phyloP scores from a whole-genome alignment of 2,113 vertebrate species.

The Grus americana region DNA sequence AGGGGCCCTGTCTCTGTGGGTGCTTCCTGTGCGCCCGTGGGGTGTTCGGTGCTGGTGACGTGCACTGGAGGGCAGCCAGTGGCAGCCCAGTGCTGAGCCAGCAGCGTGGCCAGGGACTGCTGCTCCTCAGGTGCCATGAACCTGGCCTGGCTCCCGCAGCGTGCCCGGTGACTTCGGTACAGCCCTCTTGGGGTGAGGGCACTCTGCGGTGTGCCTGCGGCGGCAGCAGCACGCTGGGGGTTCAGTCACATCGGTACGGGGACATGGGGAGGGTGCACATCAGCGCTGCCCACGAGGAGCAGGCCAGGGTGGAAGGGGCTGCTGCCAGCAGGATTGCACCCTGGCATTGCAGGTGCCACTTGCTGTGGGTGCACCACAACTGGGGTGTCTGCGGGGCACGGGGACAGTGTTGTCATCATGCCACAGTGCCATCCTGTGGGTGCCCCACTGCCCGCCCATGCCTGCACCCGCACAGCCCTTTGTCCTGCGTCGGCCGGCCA shows the following conservation, averaged over 20 bases:
- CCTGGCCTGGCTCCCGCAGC: not conserved
- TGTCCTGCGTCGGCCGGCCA: fast-evolving
- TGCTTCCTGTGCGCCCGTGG: not conserved
- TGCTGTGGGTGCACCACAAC: fast-evolving
- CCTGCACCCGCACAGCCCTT: fast-evolving
- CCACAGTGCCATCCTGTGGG: not conserved
- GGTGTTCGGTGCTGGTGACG: not conserved
- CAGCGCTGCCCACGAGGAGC: not conserved
- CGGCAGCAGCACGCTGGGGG: not conserved
- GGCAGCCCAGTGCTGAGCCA: not conserved
- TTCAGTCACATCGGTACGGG: not conserved
- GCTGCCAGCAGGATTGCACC: not conserved
- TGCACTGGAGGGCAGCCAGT: not conserved
- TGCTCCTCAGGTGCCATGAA: not conserved
- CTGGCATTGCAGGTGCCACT: fast-evolving
- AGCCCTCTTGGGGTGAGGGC: not conserved
- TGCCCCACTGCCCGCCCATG: fast-evolving
- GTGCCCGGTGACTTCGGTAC: fast-evolving
- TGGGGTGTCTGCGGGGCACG: not conserved
- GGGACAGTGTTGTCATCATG: not conserved
- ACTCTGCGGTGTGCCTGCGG: fast-evolving
- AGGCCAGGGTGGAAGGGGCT: not conserved
- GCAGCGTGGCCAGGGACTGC: not conserved
- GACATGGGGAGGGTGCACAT: not conserved
- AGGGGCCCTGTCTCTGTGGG: not conserved